Conservation (phyloP, 37 sponge, comb jelly and placozoan genomes). For the Eunapius fragilis region DNA sequence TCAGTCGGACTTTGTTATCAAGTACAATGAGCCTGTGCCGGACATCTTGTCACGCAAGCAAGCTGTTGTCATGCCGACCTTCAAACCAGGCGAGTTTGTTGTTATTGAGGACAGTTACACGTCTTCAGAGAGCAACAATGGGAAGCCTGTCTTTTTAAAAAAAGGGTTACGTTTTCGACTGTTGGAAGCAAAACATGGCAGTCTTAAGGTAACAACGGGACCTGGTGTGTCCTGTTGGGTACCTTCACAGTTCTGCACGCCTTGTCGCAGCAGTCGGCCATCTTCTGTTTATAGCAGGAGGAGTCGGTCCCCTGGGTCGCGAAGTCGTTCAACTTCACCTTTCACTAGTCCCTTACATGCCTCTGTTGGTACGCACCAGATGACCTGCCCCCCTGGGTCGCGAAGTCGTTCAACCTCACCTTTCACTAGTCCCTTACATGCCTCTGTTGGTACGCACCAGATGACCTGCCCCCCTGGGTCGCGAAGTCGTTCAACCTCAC, state of each 20-base stretch:
- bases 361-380: no score
- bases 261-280: neutral
- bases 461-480: no score
- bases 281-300: neutral
- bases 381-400: no score
- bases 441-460: no score
- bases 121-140: neutral
- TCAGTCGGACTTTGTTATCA: constrained; percentile 4
- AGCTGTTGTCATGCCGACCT: neutral
- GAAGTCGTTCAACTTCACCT: neutral
- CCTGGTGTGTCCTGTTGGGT: neutral
- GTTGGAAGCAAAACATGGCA: neutral
- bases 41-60: neutral
- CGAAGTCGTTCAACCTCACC: neutral
- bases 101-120: neutral
- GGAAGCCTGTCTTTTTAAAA: neutral
- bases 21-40: neutral
- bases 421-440: neutral
- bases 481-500: neutral
- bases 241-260: neutral
- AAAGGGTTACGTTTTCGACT: neutral
- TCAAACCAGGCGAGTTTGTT: neutral
- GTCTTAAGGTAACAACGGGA: neutral
- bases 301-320: neutral
- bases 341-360: neutral